Evolutionary conservation across 2,888 invertebrate species (phyloP), one percentile per base, ranked within the genome.

Genomic region (Hofmannophila pseudospretella): DNA sequence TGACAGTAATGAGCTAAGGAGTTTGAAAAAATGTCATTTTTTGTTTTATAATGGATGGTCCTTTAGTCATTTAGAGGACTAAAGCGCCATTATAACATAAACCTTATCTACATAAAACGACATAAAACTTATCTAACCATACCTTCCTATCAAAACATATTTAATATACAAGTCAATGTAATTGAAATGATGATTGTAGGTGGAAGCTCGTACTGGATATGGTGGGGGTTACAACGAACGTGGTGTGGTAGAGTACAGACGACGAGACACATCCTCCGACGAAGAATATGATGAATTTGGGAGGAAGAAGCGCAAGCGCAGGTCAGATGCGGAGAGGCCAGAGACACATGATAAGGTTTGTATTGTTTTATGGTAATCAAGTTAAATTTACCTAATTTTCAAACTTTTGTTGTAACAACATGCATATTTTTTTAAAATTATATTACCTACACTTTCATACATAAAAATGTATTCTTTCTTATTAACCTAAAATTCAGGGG

Each of bases 241-340:
- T 41, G 98, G 97, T 33, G 92, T 95, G 3, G 98, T 99, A 1
- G 99, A 99, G 69, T 99, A 99, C 67, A 95, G 96, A 52, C 92
- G 96, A 59, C 89, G 96, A 33, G 91, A 92, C 35, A 92, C 94
- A 7, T 94, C 95, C 19, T 94, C 94, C 2, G 97, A 97, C 65
- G 97, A 96, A 67, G 99, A 99, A 79, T 99, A 95, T 76, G 99
- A 99, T 80, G 99, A 99, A 73, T 95, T 96, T 70, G 92, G 93
- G 0, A 87, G 92, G 32, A 89, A 86, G 54, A 92, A 91, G 67
- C 91, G 91, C 48, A 69, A 85, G 64, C 90, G 67, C 51, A 72
- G 64, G 42, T 14, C 41, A 8, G 38, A 42, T 2, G 7, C 41
- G 13, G 25, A 32, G 19, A 34, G 36, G 35, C 39, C 60, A 14